Evolutionary conservation across 2,797 vertebrate species (phyloP).

Genomic region (Ptychobarbus kaznakovi): DNA sequence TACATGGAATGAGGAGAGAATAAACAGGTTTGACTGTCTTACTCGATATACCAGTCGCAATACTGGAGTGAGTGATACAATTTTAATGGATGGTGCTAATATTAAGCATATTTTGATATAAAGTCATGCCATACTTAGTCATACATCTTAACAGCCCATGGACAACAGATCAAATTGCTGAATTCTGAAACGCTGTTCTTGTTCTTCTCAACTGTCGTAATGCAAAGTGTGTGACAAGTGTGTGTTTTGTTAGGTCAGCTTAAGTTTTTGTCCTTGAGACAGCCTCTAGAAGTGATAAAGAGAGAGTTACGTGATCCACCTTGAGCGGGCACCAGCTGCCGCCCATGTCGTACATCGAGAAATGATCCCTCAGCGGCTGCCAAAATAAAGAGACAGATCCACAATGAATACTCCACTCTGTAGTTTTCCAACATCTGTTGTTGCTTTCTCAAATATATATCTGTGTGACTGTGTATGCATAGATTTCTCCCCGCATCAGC

Average conservation of each 20-base stretch:
- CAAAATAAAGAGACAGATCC: conserved; percentile 77
- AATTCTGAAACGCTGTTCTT: not conserved
- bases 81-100: conserved; percentile 11
- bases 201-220: not conserved
- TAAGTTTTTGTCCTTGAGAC: conserved; percentile 88
- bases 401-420: conserved; percentile 11
- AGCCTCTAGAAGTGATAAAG: conserved; percentile 94
- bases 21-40: conserved; percentile 9
- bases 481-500: conserved; percentile 67
- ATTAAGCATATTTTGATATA: not conserved
- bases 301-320: conserved; percentile 91
- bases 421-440: not conserved
- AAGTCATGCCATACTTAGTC: not conserved
- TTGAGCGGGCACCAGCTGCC: conserved; percentile 90
- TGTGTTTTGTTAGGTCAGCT: conserved; percentile 84
- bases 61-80: not conserved
- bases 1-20: conserved; percentile 49
- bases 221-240: conserved; percentile 76
- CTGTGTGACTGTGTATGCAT: conserved; percentile 20
- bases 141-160: not conserved
- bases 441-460: conserved; percentile 12
- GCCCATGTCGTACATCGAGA: conserved; percentile 74
- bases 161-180: not conserved
- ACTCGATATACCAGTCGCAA: not conserved
- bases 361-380: conserved; percentile 77